Evolutionary conservation across 2,888 invertebrate species (phyloP), one percentile per base, ranked within the genome.

Genomic region (Loripinus fragilis): DNA sequence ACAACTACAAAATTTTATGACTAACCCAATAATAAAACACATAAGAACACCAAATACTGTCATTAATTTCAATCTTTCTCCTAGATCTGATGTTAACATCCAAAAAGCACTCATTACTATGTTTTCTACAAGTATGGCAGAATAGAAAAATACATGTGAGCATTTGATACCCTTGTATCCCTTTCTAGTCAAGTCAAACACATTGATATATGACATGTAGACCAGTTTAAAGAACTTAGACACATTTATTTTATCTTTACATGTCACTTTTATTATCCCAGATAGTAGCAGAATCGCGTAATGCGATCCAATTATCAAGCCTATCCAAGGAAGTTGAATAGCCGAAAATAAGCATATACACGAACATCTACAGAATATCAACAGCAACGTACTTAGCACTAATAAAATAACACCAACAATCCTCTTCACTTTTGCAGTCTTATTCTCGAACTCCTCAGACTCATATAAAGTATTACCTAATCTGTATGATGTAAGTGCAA

Each of bases 21-120:
- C 83, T 45, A 90, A 78, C 28, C 89, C 89, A 30, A 86, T 76
- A 10, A 90, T 83, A 73, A 89, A 90, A 17, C 80, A 77, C 17
- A 85, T 73, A 8, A 91, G 72, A 15, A 90, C 71, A 8, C 84
- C 67, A 17, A 89, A 81, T n/a, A 87, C 85, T 1, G 85, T 80
- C 25, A 85, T 66, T n/a, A 91, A 75, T 60, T 88, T 87, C 66
- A 83, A 78, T 25, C 83, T 70, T 48, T 89, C 88, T 33, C 79
- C 81, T 60, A 69, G 52, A 12, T 82, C 65, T 0, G 88, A 83
- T 8, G 76, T 81, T 25, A 91, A 71, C 80, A 90, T 81, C 91
- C 91, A 91, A 7, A 86, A 78, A n/a, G 88, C 87, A 33, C 85
- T 83, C 85, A 91, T 87, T 23, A 86, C 74, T 15, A 90, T 80